phyloP scores from a whole-genome alignment of 1,140 invertebrate species.

The Drosophila lacertosa region DNA sequence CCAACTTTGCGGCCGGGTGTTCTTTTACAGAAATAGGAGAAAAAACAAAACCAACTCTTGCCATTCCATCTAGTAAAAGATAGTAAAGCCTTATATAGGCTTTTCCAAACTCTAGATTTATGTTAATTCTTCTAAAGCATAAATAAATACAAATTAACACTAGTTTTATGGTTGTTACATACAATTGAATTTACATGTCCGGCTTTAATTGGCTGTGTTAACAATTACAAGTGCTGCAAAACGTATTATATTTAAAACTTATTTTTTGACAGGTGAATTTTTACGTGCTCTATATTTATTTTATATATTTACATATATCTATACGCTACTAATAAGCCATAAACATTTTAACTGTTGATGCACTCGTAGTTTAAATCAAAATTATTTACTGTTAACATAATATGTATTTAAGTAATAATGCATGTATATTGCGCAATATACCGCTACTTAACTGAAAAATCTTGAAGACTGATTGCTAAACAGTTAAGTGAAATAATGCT shows the following conservation, averaged over 20 bases:
- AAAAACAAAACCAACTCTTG: no score
- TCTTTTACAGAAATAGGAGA: background rate
- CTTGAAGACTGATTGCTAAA: slow-evolving; percentile 1
- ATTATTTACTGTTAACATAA: slow-evolving; percentile 8
- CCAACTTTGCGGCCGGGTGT: background rate
- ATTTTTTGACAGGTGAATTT: background rate
- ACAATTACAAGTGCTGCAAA: background rate
- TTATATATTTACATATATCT: slow-evolving; percentile 10
- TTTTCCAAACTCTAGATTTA: background rate
- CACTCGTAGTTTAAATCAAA: background rate
- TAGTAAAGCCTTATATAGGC: no score
- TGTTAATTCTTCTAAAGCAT: background rate
- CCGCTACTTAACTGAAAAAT: background rate
- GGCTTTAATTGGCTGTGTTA: background rate
- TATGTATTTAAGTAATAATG: slow-evolving; percentile 22
- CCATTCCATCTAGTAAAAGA: no score
- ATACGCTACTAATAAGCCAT: background rate
- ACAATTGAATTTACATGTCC: background rate
- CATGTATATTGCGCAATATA: slow-evolving; percentile 1
- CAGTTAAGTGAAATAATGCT: slow-evolving; percentile 1
- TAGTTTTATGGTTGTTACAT: background rate
- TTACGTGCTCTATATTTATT: background rate
- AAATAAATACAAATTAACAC: background rate
- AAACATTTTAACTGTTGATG: background rate
- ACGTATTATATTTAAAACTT: background rate